Evolutionary conservation across 30 jellyfish, hydroid and myxozoan genomes (phyloP).

Genomic region (Turritopsis rubra): DNA sequence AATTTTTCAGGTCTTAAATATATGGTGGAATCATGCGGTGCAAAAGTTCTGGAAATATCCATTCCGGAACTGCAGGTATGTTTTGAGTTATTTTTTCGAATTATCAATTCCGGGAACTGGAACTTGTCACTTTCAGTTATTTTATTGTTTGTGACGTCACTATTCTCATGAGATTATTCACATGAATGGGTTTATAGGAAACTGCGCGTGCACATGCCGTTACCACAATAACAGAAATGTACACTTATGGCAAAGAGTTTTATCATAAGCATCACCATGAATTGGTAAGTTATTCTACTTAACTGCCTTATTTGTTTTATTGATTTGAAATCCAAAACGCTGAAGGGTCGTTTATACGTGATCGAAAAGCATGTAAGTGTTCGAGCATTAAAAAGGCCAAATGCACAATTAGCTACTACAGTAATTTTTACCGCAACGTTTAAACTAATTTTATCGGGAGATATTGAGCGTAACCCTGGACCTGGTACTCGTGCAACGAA

Average conservation of each 20-base stretch:
- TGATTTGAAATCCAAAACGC: no score
- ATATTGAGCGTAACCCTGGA: no score
- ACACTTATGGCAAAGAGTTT: conserved; percentile 30
- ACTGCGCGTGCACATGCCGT: conserved; percentile 50
- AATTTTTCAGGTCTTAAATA: conserved; percentile 48
- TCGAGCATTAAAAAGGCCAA: no score
- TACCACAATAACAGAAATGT: conserved; percentile 46
- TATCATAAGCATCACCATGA: conserved; percentile 43
- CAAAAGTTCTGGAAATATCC: conserved; percentile 50
- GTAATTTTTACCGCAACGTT: no score
- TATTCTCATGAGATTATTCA: neutral
- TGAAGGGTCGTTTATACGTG: no score
- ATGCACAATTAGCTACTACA: no score
- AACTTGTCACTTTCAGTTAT: no score
- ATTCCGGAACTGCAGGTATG: conserved; percentile 83
- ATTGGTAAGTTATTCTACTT: conserved; percentile 32
- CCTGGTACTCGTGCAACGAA: no score
- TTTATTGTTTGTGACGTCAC: neutral
- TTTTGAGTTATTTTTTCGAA: neutral
- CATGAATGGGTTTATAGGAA: conserved; percentile 27
- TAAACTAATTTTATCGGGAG: no score
- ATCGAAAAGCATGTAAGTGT: no score
- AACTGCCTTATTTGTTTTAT: no score
- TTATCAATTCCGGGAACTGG: no score
- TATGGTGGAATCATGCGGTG: conserved; percentile 61